Evolutionary conservation across 2,888 invertebrate species (phyloP), one percentile per base, ranked within the genome.

Genomic region (Athetis lepigone): DNA sequence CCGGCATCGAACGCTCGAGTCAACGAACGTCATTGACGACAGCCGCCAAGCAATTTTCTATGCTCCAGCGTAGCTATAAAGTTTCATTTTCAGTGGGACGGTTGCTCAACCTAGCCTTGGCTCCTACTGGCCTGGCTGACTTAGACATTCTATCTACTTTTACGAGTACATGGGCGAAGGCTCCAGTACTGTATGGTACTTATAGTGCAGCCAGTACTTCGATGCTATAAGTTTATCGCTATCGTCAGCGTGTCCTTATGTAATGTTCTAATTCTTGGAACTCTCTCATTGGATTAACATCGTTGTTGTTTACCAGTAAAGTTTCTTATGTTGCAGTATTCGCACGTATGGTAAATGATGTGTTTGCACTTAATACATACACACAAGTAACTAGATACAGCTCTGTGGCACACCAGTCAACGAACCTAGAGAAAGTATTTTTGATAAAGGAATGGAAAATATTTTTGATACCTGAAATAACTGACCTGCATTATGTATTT

Each of bases 101-200:
- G 45, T 75, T 71, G 66, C 76, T 78, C 89, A 93, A 91, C 90
- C 92, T 94, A 94, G 94, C 94, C 94, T 95, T 94, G 94, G 94
- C 94, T 95, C 88, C 88, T 91, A 93, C 94, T 94, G 93, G 94
- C 94, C 93, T 93, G 91, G 92, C 94, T 94, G 94, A 94, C 94
- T 95, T 95, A 95, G 94, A 95, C 94, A 94, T 95, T 95, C 94
- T 95, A 95, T 94, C 94, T 94, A 95, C 94, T 95, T 94, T 95
- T 95, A 94, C 92, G 87, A 92, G 93, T 92, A 93, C 93, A 91
- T 91, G 85, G 85, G 88, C 90, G 92, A 92, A 94, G 93, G 92
- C 91, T 92, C 88, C 84, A 85, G 86, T 88, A 88, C 88, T 88
- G 81, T 79, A 82, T 86, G 84, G 90, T 91, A 92, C 90, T 89